A percentile compares a stretch with the other conserved stretches of the same genome.
phyloP scores from a whole-genome alignment of 2,888 invertebrate species.

The Aspidiotus rigidus region DNA sequence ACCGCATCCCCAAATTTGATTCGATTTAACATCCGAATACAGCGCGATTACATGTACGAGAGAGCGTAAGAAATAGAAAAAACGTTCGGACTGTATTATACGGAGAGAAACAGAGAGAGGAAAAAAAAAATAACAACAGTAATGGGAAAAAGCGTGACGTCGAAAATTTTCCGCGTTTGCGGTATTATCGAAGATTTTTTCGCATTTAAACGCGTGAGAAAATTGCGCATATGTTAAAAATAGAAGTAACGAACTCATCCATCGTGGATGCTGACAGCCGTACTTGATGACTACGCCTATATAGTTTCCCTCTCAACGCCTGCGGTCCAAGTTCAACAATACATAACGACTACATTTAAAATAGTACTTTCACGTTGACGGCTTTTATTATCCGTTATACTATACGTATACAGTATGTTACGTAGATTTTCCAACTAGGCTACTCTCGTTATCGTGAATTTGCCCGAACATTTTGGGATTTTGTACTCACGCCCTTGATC shows the following conservation, averaged over 20 bases:
- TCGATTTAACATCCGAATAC: too few species aligned
- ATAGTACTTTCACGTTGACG: slow-evolving; percentile 2
- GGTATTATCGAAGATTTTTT: slow-evolving; percentile 22
- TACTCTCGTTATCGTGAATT: too few species aligned
- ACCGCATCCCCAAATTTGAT: too few species aligned
- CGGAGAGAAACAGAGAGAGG: background rate
- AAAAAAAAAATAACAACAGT: background rate
- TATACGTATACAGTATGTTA: background rate
- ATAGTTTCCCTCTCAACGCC: background rate
- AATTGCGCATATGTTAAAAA: slow-evolving; percentile 29
- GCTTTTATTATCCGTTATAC: background rate
- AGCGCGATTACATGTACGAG: too few species aligned
- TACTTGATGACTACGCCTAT: background rate
- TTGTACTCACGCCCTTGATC: too few species aligned
- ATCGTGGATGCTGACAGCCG: slow-evolving; percentile 28
- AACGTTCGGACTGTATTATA: too few species aligned
- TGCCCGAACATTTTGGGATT: too few species aligned
- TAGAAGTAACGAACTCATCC: slow-evolving; percentile 23
- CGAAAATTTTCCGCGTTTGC: slow-evolving; percentile 2
- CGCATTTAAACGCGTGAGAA: slow-evolving; percentile 26
- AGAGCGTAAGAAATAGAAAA: too few species aligned
- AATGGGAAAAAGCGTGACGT: background rate
- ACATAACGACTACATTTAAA: slow-evolving; percentile 4
- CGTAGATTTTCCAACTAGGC: slow-evolving; percentile 1
- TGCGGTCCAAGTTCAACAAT: background rate